Evolutionary conservation across 2,113 vertebrate genomes (phyloP), one percentile per base, ranked within the genome.

Genomic region (Alces alces): DNA sequence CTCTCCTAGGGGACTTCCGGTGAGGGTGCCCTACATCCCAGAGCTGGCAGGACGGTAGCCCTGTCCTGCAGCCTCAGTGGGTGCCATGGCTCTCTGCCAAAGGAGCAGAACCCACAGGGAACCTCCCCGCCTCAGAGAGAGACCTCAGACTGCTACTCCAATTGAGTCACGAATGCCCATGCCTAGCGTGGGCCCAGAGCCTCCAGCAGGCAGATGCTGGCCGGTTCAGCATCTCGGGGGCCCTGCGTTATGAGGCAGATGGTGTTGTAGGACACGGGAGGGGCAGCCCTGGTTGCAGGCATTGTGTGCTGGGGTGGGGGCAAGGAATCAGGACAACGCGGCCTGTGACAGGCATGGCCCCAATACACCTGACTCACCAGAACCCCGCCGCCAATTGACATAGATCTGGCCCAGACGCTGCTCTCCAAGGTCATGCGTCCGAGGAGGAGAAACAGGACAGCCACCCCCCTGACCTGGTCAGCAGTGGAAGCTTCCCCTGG

Each of bases 11-110:
- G 14, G 25, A 4, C 21, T 43, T 66, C 99, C 99, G 91, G 99
- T 97, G 99, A 99, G 99, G 99, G 98, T 99, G 99, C 98, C 99
- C 99, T 0, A 43, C 99, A 99, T 66, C 30, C 11, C 19, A 7
- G 79, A 82, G 47, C 79, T 52, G 11, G 19, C 66, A 70, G 70
- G 21, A 6, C 5, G 4, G 70, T n/a, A 54, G 28, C 83, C 88
- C 79, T 28, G 64, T 89, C 45, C 66, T 54, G 66, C 6, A 30
- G 84, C 55, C 76, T 7, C 12, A 6, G 39, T 70, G 50, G 23
- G n/a, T 27, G 16, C 92, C 0, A 27, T 89, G 94, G 0, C 28
- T 70, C 16, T 92, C 19, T 13, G 84, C 89, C 64, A 12, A 58
- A 0, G 73, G 36, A 1, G 23, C 86, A 60, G 78, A 57, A 25